A percentile compares a stretch with the other conserved stretches of the same genome.
Evolutionary conservation across 2,113 vertebrate genomes (phyloP).

Genomic region (Aphyosemion australe): DNA sequence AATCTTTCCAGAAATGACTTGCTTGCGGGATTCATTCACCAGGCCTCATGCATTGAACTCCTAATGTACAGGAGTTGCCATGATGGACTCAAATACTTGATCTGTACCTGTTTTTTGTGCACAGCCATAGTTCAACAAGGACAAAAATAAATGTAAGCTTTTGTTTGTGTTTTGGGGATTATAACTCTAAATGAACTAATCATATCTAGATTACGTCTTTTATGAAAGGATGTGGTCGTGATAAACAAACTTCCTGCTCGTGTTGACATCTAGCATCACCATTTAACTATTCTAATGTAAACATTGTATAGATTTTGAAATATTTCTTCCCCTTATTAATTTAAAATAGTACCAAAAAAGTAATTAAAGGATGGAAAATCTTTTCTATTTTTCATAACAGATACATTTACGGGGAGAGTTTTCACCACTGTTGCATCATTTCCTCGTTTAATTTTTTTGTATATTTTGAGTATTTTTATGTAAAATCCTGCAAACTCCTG

Average conservation of each 20-base stretch:
- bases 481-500: neutral
- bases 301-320: too few relatives aligned
- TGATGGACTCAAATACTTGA: constrained; percentile 15
- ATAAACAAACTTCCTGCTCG: too few relatives aligned
- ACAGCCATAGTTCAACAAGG: neutral
- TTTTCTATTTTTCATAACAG: too few relatives aligned
- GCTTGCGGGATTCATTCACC: neutral
- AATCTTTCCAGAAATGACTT: neutral
- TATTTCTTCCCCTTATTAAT: too few relatives aligned
- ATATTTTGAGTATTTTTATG: neutral
- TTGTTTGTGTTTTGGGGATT: too few relatives aligned
- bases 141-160: neutral
- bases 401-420: too few relatives aligned
- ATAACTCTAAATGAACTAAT: too few relatives aligned
- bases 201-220: neutral
- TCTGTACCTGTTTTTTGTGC: neutral
- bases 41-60: neutral
- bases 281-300: too few relatives aligned
- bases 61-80: neutral
- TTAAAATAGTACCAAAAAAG: too few relatives aligned
- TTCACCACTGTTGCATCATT: too few relatives aligned
- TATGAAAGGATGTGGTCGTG: constrained; percentile 36
- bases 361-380: too few relatives aligned
- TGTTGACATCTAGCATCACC: too few relatives aligned
- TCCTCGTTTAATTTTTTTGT: neutral